Conservation (phyloP, 2,888 invertebrate genomes). For the Rhabditoides inermis region DNA sequence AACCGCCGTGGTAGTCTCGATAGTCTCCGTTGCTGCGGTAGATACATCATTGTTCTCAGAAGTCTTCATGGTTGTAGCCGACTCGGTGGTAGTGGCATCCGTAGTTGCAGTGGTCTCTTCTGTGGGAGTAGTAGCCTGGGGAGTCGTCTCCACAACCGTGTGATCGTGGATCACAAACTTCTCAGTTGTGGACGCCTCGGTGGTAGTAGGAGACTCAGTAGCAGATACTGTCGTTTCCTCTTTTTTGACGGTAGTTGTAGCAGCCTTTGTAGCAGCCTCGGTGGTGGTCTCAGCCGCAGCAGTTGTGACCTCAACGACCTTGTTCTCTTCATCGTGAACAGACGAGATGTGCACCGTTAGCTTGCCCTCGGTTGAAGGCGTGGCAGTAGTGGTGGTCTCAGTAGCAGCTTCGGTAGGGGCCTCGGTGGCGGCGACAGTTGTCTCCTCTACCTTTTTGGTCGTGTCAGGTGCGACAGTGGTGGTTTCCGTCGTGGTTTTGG, state of each 20-base stretch:
- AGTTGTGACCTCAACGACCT: no score
- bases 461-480: not conserved
- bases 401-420: conserved; percentile 1
- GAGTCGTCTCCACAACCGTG: conserved; percentile 2
- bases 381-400: no score
- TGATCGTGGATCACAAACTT: not conserved
- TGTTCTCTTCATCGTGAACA: no score
- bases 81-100: conserved; percentile 1
- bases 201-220: conserved; percentile 1
- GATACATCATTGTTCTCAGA: no score
- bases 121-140: conserved; percentile 3
- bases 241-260: not conserved
- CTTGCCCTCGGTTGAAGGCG: no score
- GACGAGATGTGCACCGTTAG: not conserved
- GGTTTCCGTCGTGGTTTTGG: not conserved
- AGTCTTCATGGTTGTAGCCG: not conserved
- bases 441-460: no score
- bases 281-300: not conserved
- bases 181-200: not conserved
- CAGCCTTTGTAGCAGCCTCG: not conserved
- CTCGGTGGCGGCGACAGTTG: not conserved
- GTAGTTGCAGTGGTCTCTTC: not conserved
- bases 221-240: not conserved
- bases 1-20: not conserved
- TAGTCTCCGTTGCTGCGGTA: not conserved